Base-by-base conservation (phyloP, 2,888 invertebrate species). In the Chrysotoxum bicinctum region DNA sequence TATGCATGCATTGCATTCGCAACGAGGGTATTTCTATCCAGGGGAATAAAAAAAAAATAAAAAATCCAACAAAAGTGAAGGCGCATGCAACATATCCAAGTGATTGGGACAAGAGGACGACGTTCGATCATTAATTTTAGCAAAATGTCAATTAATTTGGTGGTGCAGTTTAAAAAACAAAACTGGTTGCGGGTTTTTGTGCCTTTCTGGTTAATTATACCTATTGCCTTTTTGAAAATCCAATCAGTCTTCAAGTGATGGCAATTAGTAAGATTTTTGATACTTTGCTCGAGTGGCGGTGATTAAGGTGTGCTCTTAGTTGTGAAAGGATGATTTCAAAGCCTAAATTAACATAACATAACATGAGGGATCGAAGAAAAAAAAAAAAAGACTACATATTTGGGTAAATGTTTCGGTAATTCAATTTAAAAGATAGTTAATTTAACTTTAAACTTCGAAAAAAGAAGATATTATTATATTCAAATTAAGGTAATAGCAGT, bases 161-260 rank as follows among this genome's bases (percentile, higher is more conserved):
- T 72, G 73, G 50, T 52, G 52, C 73, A 62, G 10, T 52, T 73
- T 26, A 66, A 50, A 43, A 12, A 45, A 45, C 16, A 45, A 64
- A 50, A 23, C 69, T 32, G 62, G 52, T 62, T 54, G 26, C n/a
- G 4, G 40, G 21, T 48, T 21, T 19, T 14, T 5, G n/a, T 54
- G 69, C 60, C 60, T 60, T 70, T 70, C 54, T 37, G 37, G 54
- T 72, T 66, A 58, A 75, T 66, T 66, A 50, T 64, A 64, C 19
- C 14, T 21, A 16, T 66, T 75, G 66, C 14, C 26, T 0, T 66
- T 73, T 72, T 64, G 78, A 73, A 73, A 79, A 66, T 64, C 58
- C 66, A 58, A 73, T 73, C 64, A 72, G 56, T 58, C 73, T 32
- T 58, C n/a, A 58, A 73, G 66, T 68, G 66, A 50, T 58, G 54